Base-by-base conservation (phyloP, 2,888 invertebrate genomes). In the Dryadula phaetusa region DNA sequence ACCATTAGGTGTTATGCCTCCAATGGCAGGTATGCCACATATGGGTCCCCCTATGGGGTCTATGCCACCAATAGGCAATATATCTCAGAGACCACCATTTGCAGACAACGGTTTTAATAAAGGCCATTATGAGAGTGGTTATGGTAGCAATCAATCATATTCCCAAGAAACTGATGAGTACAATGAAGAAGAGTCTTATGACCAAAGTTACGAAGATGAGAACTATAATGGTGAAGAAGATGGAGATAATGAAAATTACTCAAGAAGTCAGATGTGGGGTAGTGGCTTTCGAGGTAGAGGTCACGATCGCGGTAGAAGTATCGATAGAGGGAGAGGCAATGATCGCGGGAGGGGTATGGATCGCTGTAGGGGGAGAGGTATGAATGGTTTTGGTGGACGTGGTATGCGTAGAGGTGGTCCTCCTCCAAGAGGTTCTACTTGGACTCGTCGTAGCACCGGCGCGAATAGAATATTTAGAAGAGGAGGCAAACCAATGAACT, bases 21-120 rank as follows among this genome's bases (percentile, higher is more conserved):
- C 79, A 8, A 80, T 83, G 76, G 75, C 75, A 18, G 78, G 75
- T 54, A 82, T 82, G 78, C 79, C 79, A 20, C 80, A 78, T 10
- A 82, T 82, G 78, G 77, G 79, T 28, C 81, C 82, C 42, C 80
- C 79, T 1, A 82, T 83, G 79, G 77, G 77, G 3, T 84, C 78
- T 37, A 84, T 83, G 81, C 81, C 83, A 14, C 78, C 79, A 18
- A 82, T 82, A 76, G 74, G 75, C 25, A 79, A 76, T 66, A 82
- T 82, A 77, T 79, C 79, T 34, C 79, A 78, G 25, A 77, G 79
- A 40, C 84, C 86, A 44, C 82, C 84, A 16, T 91, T 86, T 70
- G 67, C 81, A 32, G 90, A 91, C 69, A 90, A 92, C 79, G 89
- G 89, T 32, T 91, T 79, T 72, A 89, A 86, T 71, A 91, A 92